Base-by-base conservation (phyloP, 2,797 vertebrate species). In the Anniella stebbinsi region DNA sequence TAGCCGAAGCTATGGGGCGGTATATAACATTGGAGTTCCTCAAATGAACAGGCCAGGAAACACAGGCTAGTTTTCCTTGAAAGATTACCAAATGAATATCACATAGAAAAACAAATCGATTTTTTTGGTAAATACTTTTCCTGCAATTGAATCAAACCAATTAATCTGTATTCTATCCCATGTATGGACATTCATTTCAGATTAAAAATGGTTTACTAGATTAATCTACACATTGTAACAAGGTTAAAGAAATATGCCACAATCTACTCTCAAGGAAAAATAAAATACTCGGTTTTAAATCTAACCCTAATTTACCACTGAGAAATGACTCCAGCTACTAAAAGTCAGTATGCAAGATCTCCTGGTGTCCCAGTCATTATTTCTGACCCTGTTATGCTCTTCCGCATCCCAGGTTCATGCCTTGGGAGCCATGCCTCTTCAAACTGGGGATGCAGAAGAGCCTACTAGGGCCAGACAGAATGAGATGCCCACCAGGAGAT, bases 221-320 rank as follows among this genome's bases (percentile, higher is more conserved):
- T 69, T 57, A 70, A 63, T 57, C 25, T 54, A 72, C 38, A 23
- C 54, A 23, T 33, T 60, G 28, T 25, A 7, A 45, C 30, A 28
- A 57, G 63, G 67, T 89, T 89, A 72, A 80, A 89, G 25, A 66
- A 69, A 89, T 77, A 77, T 30, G 30, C 13, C 6, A 51, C 45
- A 85, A 69, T 70, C 57, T 30, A 78, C 36, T 57, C 63, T 89
- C 48, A 89, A 69, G 88, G 54, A 33, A 45, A 88, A 41, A 70
- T 72, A 69, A 54, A 87, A n/a, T n/a, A n/a, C n/a, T n/a, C n/a
- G n/a, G n/a, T n/a, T n/a, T n/a, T n/a, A n/a, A n/a, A n/a, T n/a
- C n/a, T n/a, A n/a, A n/a, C n/a, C n/a, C n/a, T n/a, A n/a, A n/a
- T n/a, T n/a, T n/a, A n/a, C n/a, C n/a, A n/a, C n/a, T n/a, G n/a